Base-by-base conservation (phyloP, 1,140 invertebrate species). In the Meloidogyne hapla region DNA sequence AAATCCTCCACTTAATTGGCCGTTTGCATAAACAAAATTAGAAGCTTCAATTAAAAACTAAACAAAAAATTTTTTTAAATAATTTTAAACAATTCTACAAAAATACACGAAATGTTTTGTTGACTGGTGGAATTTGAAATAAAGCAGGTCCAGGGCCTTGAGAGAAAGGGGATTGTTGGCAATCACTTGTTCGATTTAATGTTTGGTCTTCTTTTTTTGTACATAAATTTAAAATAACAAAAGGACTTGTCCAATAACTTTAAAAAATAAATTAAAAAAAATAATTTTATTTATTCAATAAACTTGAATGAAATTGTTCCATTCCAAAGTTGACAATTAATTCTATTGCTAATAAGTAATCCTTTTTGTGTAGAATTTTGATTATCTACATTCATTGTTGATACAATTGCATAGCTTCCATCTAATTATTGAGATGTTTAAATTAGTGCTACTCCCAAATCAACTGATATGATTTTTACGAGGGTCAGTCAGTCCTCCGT, bases 231-330 rank as follows among this genome's bases (percentile, higher is more conserved):
- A 73, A 21, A 23, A 42, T 38, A 56, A 73, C 71, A 33, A 73
- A 73, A 13, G 71, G 28, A 21, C 40, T 73, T 38, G 71, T 73
- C 71, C 71, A 73, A n/a, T 73, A 73, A n/a, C 71, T 73, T 61
- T 15, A 26, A 21, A 73, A 15, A 13, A 10, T 56, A 12, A 25
- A 48, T 25, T 62, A 33, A n/a, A 38, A 63, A 61, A 28, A 26
- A 33, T 26, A 10, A 28, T 64, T 23, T 10, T 61, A 33, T 15
- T 15, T 21, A 18, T n/a, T 62, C 42, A 38, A 48, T 28, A 18
- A 28, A 73, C 71, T 73, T 73, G 3, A 73, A 73, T 9, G 28
- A 40, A 63, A 73, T 61, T 13, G 71, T 28, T 12, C 26, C 71
- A 61, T 73, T 73, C 18, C 18, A 38, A n/a, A 33, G 15, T 40